Evolutionary conservation across 1,140 invertebrate genomes (phyloP).

Genomic region (Gryllus bimaculatus): DNA sequence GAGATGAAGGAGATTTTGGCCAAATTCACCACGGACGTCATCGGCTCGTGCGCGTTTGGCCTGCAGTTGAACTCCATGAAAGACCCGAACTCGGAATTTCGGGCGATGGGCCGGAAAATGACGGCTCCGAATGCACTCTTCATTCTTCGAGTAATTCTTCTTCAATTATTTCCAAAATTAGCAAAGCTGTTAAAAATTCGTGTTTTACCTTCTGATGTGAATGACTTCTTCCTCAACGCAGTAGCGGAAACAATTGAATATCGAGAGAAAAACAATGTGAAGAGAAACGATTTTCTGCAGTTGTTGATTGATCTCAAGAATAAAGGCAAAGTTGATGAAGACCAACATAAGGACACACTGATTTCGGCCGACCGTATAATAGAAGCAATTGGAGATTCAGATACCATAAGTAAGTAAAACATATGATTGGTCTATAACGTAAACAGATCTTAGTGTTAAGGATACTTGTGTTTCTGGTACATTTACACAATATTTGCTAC

Average conservation of each 20-base stretch:
- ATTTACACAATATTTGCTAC: no score
- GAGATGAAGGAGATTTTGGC: conserved; percentile 40
- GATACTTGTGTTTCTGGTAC: no score
- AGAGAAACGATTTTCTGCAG: conserved; percentile 45
- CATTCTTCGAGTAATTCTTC: conserved; percentile 25
- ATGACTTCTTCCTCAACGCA: conserved; percentile 37
- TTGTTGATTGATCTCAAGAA: conserved; percentile 33
- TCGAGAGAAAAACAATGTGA: conserved; percentile 38
- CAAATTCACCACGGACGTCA: conserved; percentile 44
- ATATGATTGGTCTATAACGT: no score
- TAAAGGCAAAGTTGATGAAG: conserved; percentile 12
- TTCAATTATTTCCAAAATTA: conserved; percentile 16
- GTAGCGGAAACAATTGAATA: conserved; percentile 37
- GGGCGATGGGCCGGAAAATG: conserved; percentile 34
- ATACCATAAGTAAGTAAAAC: no score
- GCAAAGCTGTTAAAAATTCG: conserved; percentile 11
- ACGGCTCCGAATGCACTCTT: conserved; percentile 23
- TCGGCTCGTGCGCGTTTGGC: conserved; percentile 48
- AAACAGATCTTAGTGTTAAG: no score
- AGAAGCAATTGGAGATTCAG: no score
- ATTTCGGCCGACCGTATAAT: no score
- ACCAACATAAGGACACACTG: conserved; percentile 8
- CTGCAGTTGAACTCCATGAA: conserved; percentile 41
- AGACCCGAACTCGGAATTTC: conserved; percentile 41
- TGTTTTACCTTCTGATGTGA: conserved; percentile 12